phyloP scores from a whole-genome alignment of 2,797 vertebrate genomes.

The Lacerta agilis region DNA sequence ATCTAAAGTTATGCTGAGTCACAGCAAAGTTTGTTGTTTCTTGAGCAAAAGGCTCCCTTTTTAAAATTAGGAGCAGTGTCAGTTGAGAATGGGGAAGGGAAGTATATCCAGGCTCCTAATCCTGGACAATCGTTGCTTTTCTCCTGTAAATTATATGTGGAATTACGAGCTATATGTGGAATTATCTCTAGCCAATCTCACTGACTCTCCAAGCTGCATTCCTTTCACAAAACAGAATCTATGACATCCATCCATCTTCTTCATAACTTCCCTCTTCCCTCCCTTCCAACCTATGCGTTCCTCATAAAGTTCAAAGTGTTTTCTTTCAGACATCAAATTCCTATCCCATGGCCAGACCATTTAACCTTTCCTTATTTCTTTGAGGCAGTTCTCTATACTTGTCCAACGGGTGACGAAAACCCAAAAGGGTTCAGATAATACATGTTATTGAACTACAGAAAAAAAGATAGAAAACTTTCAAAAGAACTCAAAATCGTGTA shows the following conservation, averaged over 20 bases:
- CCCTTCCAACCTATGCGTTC: background rate
- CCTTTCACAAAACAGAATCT: constrained; percentile 14
- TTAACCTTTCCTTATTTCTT: background rate
- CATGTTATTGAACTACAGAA: background rate
- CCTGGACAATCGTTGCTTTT: too few species aligned
- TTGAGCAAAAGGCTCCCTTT: too few species aligned
- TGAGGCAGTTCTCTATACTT: background rate
- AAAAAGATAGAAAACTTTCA: background rate
- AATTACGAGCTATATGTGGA: too few species aligned
- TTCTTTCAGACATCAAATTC: background rate
- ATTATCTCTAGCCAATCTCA: constrained; percentile 32
- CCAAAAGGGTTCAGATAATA: too few species aligned
- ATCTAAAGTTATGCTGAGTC: too few species aligned
- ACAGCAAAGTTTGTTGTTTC: too few species aligned
- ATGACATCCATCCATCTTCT: background rate
- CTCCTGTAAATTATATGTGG: too few species aligned
- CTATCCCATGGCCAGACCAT: background rate
- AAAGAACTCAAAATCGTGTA: background rate
- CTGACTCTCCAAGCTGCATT: constrained; percentile 21
- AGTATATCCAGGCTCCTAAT: too few species aligned
- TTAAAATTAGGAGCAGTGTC: too few species aligned
- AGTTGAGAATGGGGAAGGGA: too few species aligned
- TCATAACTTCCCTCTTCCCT: background rate
- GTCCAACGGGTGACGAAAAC: background rate
- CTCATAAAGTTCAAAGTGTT: constrained; percentile 15